A percentile compares a stretch with the other conserved stretches of the same genome.
Evolutionary conservation across 53 echinoderm and acorn worm species (phyloP).

Genomic region (Hippasteria phrygiana): DNA sequence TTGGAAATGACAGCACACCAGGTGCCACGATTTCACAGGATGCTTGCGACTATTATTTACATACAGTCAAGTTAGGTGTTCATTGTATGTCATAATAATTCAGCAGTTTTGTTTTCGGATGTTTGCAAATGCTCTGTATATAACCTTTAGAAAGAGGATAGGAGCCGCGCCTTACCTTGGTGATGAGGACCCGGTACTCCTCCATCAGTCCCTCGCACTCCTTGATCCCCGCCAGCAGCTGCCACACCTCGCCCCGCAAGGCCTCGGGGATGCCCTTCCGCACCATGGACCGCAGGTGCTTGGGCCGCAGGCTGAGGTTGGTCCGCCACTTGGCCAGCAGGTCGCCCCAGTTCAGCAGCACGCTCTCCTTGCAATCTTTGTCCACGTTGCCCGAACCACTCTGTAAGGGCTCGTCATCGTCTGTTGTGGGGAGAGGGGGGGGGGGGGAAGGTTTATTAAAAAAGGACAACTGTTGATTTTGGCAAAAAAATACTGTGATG

Average conservation of each 20-base stretch:
- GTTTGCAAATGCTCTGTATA: too few species aligned
- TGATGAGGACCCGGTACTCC: conserved; percentile 91
- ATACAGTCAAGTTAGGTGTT: too few species aligned
- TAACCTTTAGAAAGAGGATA: too few species aligned
- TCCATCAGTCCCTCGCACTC: conserved; percentile 87
- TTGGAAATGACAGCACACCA: too few species aligned
- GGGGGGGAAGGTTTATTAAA: too few species aligned
- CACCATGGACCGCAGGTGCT: conserved; percentile 86
- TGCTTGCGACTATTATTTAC: too few species aligned
- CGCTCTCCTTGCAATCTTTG: conserved; percentile 96
- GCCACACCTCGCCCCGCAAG: conserved; percentile 98
- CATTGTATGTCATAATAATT: too few species aligned
- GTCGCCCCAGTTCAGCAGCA: conserved; percentile 89
- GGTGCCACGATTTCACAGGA: too few species aligned
- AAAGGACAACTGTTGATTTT: too few species aligned
- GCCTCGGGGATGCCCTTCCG: conserved; percentile 97
- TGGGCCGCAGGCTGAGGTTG: conserved; percentile 84
- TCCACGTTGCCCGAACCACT: conserved; percentile 94
- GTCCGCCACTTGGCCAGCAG: conserved; percentile 91
- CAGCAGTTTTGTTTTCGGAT: too few species aligned
- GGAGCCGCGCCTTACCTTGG: conserved; percentile 82
- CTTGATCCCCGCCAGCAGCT: conserved; percentile 90
- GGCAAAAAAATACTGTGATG: too few species aligned
- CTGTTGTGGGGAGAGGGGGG: too few species aligned
- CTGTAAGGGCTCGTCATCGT: conserved; percentile 95